phyloP scores from a whole-genome alignment of 2,797 vertebrate species.

The Tapirus indicus region DNA sequence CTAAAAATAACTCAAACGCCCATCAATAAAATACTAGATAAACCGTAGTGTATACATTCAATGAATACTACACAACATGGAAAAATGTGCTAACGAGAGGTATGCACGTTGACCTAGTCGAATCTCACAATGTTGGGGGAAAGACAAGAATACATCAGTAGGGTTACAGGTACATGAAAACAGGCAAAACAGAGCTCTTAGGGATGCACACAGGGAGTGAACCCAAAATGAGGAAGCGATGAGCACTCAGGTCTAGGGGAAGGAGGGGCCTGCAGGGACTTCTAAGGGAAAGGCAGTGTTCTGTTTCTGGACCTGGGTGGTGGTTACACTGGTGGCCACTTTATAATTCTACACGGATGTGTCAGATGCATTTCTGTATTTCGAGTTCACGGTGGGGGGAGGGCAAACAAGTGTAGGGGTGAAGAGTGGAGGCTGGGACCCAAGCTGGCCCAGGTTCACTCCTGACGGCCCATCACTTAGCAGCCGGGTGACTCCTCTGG shows the following conservation, averaged over 20 bases:
- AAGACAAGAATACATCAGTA: not conserved
- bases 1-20: not conserved
- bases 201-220: not conserved
- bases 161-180: not conserved
- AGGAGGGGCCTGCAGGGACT: no score
- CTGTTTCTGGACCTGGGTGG: not conserved
- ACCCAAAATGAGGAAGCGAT: not conserved
- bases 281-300: not conserved
- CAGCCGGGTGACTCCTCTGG: not conserved
- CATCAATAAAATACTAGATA: not conserved
- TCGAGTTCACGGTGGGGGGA: not conserved
- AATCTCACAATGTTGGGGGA: not conserved
- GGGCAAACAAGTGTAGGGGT: no score
- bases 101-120: accelerated
- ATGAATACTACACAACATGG: not conserved
- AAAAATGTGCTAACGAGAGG: not conserved
- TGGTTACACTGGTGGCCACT: not conserved
- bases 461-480: not conserved
- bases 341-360: not conserved
- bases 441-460: not conserved
- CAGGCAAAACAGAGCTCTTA: not conserved
- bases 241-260: not conserved
- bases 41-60: not conserved
- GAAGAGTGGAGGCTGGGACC: not conserved
- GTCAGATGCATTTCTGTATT: not conserved